phyloP scores from a whole-genome alignment of 1,140 invertebrate genomes.

The Polyergus mexicanus region DNA sequence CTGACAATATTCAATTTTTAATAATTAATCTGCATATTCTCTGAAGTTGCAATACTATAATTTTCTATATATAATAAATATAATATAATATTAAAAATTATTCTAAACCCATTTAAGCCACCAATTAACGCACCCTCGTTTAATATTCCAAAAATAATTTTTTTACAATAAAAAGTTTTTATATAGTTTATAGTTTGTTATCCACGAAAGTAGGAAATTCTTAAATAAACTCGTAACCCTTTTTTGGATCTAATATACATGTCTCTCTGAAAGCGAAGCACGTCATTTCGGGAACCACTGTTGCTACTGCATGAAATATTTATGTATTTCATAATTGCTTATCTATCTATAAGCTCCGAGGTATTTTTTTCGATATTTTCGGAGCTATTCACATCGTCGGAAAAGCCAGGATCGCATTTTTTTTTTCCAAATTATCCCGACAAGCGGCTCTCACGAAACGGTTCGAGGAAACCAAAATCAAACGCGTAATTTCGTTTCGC shows the following conservation, averaged over 20 bases:
- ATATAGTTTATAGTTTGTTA: not conserved
- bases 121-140: not conserved
- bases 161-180: not conserved
- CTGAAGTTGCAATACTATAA: not conserved
- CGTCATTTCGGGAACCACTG: conserved; percentile 48
- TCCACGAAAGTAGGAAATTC: not conserved
- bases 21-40: not conserved
- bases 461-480: conserved; percentile 74
- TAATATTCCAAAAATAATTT: not conserved
- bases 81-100: conserved; percentile 22
- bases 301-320: conserved; percentile 56
- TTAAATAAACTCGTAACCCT: not conserved
- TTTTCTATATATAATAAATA: not conserved
- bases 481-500: conserved; percentile 68
- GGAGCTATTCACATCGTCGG: conserved; percentile 47
- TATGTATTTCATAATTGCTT: conserved; percentile 82
- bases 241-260: not conserved
- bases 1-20: not conserved
- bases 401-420: conserved; percentile 39
- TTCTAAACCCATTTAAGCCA: not conserved
- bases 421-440: not conserved
- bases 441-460: conserved; percentile 17
- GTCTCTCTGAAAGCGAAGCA: conserved; percentile 6
- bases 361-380: conserved; percentile 49
- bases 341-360: conserved; percentile 80